Evolutionary conservation across 2,113 vertebrate species (phyloP), one percentile per base, ranked within the genome.

Genomic region (Cyanoliseus patagonus): DNA sequence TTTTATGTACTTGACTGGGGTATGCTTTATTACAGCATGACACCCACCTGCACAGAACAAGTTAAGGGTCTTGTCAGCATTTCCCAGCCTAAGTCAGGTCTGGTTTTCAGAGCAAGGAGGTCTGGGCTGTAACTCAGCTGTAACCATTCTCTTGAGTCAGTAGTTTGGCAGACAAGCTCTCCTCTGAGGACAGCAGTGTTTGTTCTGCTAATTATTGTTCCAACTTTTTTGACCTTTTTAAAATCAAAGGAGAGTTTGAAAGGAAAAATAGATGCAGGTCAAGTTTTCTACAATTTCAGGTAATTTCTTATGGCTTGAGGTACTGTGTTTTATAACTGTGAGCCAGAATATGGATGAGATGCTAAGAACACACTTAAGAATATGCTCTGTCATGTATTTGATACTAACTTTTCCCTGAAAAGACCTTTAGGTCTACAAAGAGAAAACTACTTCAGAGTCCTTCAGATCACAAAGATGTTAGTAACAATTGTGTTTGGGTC

Each of bases 161-260:
- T 35, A 55, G 3, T 42, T 59, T 86, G 63, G 83, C 90, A 96
- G 83, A 84, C 85, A 35, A 46, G 13, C 39, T 78, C 80, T 88
- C 67, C 85, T 76, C 64, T 46, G 86, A 89, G 83, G 68, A 82
- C 46, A 53, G 42, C 2, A 37, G 10, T 47, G 49, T 76, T 92
- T 95, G 59, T 52, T 83, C 90, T 78, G 85, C 68, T 92, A 49
- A 95, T 92, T 90, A 74, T 27, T 79, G 31, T 44, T 94, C 79
- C 61, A 81, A 37, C n/a, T 75, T 13, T 4, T 24, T 84, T 86
- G 39, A 72, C 18, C 72, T 75, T 53, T 83, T 59, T 20, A 62
- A 33, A 78, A 88, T 59, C 41, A 74, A 95, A 95, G 31, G 20
- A 16, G 20, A 41, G 4, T 41, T 88, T 64, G 25, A 64, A 91